These are phyloP conservation scores for Aphrophora alni DNA, from an alignment of 2,888 invertebrate genomes.

Conservation along the genomic window DNA sequence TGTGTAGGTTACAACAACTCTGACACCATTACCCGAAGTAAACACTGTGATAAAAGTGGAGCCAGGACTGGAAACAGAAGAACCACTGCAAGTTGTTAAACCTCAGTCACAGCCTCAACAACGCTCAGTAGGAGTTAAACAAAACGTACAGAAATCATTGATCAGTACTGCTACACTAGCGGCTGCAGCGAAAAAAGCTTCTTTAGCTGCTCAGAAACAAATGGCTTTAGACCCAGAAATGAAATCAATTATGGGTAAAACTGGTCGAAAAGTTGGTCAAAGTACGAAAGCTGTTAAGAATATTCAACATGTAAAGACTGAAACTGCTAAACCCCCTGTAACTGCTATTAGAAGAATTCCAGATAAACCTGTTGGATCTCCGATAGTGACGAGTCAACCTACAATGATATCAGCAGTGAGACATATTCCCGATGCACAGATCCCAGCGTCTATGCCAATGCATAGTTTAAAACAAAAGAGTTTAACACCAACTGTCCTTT, in stretches of 20 bases:
- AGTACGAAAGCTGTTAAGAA: constrained; percentile 22
- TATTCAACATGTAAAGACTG: constrained; percentile 9
- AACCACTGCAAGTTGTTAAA: not conserved
- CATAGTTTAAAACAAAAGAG: not conserved
- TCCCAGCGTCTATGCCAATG: not conserved
- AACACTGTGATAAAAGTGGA: not conserved
- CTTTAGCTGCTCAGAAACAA: constrained; percentile 14
- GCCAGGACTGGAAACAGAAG: not conserved
- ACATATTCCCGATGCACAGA: not conserved
- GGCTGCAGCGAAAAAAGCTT: constrained; percentile 12
- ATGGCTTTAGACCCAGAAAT: constrained; percentile 19
- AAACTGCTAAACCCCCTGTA: constrained; percentile 14
- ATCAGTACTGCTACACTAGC: constrained; percentile 24
- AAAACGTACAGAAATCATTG: constrained; percentile 23
- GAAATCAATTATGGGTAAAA: constrained; percentile 44
- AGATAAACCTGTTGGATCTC: constrained; percentile 18
- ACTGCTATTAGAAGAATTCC: constrained; percentile 30
- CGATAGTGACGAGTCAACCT: not conserved
- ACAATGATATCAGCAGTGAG: not conserved
- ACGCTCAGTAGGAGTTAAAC: not conserved
- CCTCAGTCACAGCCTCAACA: not conserved
- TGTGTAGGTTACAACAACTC: not conserved
- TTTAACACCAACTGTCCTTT: not conserved
- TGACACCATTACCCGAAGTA: not conserved
- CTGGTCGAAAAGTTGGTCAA: constrained; percentile 23